Conservation (phyloP, 2,113 vertebrate genomes). For the Mionectes macconnelli region DNA sequence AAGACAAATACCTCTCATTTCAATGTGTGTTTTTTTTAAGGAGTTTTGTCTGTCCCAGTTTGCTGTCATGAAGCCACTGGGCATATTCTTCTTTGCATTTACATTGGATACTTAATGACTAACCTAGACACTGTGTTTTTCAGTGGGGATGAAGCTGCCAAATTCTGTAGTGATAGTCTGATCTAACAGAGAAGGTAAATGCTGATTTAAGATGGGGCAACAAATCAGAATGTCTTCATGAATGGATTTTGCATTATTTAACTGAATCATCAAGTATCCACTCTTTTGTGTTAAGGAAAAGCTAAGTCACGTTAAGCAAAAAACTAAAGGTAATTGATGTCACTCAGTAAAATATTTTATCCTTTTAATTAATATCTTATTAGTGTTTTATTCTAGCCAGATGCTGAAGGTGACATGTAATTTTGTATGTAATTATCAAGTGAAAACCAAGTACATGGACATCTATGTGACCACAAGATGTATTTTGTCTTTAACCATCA, state of each 20-base stretch:
- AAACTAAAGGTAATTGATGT: background rate
- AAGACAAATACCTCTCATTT: background rate
- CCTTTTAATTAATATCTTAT: background rate
- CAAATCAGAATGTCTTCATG: background rate
- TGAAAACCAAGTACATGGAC: background rate
- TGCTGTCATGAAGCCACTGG: background rate
- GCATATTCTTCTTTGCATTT: background rate
- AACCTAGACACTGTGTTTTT: background rate
- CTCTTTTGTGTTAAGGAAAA: background rate
- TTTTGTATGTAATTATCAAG: background rate
- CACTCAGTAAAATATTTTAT: background rate
- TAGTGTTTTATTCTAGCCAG: background rate
- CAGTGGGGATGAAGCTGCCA: background rate
- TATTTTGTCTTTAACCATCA: background rate
- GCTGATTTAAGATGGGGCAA: background rate
- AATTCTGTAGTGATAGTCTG: background rate
- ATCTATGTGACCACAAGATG: background rate
- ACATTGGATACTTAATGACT: background rate
- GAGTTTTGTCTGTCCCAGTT: background rate
- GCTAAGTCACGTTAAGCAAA: background rate
- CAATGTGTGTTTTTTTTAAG: background rate
- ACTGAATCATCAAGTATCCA: background rate
- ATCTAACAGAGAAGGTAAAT: background rate
- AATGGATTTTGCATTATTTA: background rate
- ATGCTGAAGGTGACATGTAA: background rate